phyloP scores from a whole-genome alignment of 2,113 vertebrate species.

The Sylvietta virens region DNA sequence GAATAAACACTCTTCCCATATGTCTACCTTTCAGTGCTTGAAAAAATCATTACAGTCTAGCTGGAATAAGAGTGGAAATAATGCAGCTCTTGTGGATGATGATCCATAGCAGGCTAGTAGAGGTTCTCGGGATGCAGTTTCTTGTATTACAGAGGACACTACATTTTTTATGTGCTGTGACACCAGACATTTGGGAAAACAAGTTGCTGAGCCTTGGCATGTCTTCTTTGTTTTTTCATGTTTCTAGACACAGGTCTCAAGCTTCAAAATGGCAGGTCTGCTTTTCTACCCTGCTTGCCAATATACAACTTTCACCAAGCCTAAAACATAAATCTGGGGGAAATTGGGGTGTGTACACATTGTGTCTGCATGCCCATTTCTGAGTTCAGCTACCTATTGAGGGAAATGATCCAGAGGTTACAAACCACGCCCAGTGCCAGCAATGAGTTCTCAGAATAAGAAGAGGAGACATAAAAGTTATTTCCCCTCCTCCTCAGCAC shows the following conservation, averaged over 20 bases:
- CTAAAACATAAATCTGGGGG: background rate
- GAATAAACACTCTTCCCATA: background rate
- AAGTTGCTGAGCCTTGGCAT: background rate
- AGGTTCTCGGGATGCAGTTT: background rate
- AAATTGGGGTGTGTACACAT: fast-evolving
- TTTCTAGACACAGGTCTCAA: background rate
- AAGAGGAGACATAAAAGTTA: background rate
- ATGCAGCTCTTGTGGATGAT: background rate
- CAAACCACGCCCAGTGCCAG: fast-evolving
- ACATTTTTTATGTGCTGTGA: background rate
- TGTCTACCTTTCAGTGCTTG: background rate
- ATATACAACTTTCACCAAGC: background rate
- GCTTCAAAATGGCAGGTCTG: background rate
- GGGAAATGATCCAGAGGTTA: background rate
- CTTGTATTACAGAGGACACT: background rate
- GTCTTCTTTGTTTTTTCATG: background rate
- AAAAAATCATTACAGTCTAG: background rate
- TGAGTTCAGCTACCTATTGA: background rate
- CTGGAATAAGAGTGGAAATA: background rate
- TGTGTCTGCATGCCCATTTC: background rate
- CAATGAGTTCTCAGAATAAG: background rate
- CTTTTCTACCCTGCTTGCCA: background rate
- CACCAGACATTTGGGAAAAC: background rate
- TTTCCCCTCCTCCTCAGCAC: background rate
- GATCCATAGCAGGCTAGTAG: background rate